These are phyloP conservation scores for Phengaris arion DNA, from an alignment of 2,888 invertebrate species.

Conservation along the genomic window DNA sequence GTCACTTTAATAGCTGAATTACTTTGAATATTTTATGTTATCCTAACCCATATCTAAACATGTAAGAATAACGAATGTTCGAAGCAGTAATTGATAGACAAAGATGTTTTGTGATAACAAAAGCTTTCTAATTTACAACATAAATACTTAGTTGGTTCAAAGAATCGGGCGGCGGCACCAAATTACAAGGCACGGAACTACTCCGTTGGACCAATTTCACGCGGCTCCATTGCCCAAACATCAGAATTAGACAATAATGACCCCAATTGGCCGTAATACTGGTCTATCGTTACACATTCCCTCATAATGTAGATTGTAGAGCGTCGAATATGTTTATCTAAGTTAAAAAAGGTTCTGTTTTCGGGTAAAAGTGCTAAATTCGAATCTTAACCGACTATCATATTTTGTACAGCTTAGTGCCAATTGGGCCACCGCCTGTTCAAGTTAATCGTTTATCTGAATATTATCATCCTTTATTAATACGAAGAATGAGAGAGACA, in stretches of 20 bases:
- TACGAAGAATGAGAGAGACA: too few species aligned
- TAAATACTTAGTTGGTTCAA: slow-evolving; percentile 52
- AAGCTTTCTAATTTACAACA: slow-evolving; percentile 45
- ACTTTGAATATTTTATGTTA: not conserved
- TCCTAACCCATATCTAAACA: not conserved
- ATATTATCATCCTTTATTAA: too few species aligned
- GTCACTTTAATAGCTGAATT: not conserved
- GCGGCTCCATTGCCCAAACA: slow-evolving; percentile 64
- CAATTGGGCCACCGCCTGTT: too few species aligned
- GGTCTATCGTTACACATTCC: not conserved
- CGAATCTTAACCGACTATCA: too few species aligned
- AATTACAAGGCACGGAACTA: slow-evolving; percentile 67
- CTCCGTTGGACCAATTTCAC: slow-evolving; percentile 66
- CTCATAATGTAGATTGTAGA: not conserved
- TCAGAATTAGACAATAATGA: slow-evolving; percentile 72
- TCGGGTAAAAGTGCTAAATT: too few species aligned
- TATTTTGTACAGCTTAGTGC: too few species aligned
- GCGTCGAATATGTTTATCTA: slow-evolving; percentile 1
- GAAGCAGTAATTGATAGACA: slow-evolving; percentile 18
- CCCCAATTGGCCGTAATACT: slow-evolving; percentile 42
- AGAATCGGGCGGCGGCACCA: slow-evolving; percentile 57
- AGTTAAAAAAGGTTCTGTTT: not conserved
- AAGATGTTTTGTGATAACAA: slow-evolving; percentile 47
- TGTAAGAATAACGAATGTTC: not conserved
- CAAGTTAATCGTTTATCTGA: too few species aligned